Evolutionary conservation across 2,888 invertebrate species (phyloP), one percentile per base, ranked within the genome.

Genomic region (Campaea margaritaria): DNA sequence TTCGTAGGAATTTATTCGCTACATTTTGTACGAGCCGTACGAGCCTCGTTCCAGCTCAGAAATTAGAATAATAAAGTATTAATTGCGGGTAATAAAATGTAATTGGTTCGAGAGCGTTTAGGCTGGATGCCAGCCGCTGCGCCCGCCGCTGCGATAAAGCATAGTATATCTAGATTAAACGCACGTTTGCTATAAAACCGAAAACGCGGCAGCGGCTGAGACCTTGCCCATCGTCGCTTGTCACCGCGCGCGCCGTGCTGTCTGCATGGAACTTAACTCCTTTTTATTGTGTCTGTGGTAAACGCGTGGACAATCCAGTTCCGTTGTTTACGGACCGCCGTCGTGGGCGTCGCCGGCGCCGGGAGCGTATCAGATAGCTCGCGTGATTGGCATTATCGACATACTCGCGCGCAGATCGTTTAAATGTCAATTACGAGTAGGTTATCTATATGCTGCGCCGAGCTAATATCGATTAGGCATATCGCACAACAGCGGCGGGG

Each of bases 231-330:
- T 57, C 45, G 51, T 39, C 53, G 60, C 87, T 21, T 21, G 21
- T 21, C 21, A 5, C 31, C 31, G 31, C 10, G 9, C 87, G 79
- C 48, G 60, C 89, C 88, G 79, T 65, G 81, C 85, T 65, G 88
- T 88, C 89, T 89, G 83, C 85, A 86, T 82, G 83, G 74, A 73
- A 83, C 83, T 83, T 70, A 76, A 80, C 81, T 72, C 66, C 70
- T 73, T 74, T 67, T 73, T 60, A 54, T 55, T 50, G 58, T 74
- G 73, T 77, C 67, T 74, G 77, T 74, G 71, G 71, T 69, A 72
- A 80, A 75, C 71, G 72, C 64, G 80, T 80, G 78, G 36, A 34
- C 28, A 46, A 55, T 51, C 43, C 75, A 74, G 76, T 11, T 34
- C 10, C 47, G 39, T 39, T 36, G 43, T 38, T 34, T 38, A 38